Conservation (phyloP, 2,113 vertebrate genomes). For the Megaleporinus macrocephalus region DNA sequence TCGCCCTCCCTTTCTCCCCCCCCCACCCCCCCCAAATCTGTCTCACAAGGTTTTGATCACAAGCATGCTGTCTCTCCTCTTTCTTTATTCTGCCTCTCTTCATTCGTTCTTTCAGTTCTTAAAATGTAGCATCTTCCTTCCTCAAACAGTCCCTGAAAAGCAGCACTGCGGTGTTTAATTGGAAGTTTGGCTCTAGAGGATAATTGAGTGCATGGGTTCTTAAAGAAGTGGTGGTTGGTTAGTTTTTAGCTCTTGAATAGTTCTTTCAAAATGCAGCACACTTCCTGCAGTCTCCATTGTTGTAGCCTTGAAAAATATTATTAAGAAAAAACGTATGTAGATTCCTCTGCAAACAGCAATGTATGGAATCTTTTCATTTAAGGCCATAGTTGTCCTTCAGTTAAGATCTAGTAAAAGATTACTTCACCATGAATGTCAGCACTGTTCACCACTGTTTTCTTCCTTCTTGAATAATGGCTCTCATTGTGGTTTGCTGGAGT, state of each 20-base stretch:
- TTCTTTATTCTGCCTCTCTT: not conserved
- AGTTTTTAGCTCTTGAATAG: not conserved
- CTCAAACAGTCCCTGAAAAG: not conserved
- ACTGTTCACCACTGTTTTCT: too few species aligned
- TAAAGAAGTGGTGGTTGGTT: not conserved
- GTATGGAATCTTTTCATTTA: too few species aligned
- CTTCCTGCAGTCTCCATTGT: not conserved
- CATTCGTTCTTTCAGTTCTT: not conserved
- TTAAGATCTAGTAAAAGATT: too few species aligned
- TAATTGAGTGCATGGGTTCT: not conserved
- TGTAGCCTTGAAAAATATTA: not conserved
- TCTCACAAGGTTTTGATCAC: not conserved
- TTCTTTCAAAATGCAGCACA: not conserved
- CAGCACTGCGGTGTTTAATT: constrained; percentile 21
- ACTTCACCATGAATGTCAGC: too few species aligned
- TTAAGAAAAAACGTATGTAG: too few species aligned
- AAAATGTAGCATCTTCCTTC: not conserved
- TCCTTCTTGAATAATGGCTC: too few species aligned
- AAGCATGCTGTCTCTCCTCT: not conserved
- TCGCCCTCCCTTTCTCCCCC: not conserved
- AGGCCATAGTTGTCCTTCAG: too few species aligned
- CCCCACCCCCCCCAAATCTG: not conserved
- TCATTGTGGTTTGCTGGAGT: too few species aligned
- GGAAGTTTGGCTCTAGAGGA: not conserved
- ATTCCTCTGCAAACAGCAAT: too few species aligned